These are phyloP conservation scores for Ylistrum balloti DNA, from an alignment of 1,140 invertebrate species.

Conservation along the genomic window DNA sequence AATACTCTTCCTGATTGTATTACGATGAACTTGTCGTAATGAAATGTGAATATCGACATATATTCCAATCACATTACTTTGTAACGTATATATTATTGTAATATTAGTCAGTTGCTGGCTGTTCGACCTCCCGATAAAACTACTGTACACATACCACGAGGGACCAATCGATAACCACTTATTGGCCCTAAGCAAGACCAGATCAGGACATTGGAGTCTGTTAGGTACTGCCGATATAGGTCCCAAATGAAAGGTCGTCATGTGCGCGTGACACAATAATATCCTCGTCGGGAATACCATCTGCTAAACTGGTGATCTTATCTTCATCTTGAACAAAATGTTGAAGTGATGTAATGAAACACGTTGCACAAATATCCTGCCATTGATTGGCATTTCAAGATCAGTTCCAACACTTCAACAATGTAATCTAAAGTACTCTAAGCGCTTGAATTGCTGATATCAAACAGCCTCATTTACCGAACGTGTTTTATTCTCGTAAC, in stretches of 20 bases:
- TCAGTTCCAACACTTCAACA: neutral
- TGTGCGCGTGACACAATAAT: neutral
- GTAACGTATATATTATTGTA: neutral
- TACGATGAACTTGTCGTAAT: neutral
- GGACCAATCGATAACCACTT: slow-evolving; percentile 1
- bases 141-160: neutral
- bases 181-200: neutral
- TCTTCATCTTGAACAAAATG: neutral
- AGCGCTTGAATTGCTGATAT: neutral
- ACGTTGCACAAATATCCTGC: neutral
- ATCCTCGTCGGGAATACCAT: neutral
- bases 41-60: neutral
- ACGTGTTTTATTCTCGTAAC: no score
- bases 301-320: neutral
- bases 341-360: neutral
- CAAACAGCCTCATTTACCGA: neutral
- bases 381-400: neutral
- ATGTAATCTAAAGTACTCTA: neutral
- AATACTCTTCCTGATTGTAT: neutral
- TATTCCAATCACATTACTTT: neutral
- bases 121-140: neutral
- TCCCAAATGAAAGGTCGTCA: neutral
- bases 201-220: neutral
- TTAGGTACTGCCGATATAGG: neutral
- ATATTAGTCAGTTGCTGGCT: neutral